Evolutionary conservation across 2,888 invertebrate genomes (phyloP).

Genomic region (Plebejus argus): DNA sequence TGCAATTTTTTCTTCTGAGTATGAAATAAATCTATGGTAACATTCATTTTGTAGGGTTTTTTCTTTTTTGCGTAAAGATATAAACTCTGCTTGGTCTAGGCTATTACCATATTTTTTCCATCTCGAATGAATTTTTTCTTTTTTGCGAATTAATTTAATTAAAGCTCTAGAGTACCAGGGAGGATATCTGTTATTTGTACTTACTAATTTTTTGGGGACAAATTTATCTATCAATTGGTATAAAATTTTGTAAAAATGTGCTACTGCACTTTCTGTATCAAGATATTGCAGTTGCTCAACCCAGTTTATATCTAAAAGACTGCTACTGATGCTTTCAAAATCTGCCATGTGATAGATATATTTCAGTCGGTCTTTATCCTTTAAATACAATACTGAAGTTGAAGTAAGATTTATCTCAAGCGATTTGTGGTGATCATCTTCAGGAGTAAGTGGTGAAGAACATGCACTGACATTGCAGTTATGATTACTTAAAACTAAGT

Average conservation of each 20-base stretch:
- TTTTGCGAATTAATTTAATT: slow-evolving; percentile 4
- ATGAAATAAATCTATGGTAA: background rate
- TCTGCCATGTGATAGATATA: background rate
- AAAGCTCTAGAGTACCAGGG: background rate
- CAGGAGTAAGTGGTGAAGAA: background rate
- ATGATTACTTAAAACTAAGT: background rate
- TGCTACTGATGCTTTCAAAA: background rate
- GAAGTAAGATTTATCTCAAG: background rate
- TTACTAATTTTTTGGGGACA: background rate
- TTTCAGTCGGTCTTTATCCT: background rate
- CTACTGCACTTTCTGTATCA: background rate
- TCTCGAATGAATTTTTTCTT: background rate
- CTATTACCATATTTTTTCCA: slow-evolving; percentile 1
- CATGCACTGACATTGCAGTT: background rate
- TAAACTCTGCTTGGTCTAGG: background rate
- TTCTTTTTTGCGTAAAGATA: background rate
- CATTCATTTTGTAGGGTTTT: background rate
- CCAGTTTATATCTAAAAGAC: background rate
- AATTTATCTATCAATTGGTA: background rate
- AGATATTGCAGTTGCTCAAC: background rate
- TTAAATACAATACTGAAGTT: background rate
- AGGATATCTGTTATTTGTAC: background rate
- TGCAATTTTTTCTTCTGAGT: background rate
- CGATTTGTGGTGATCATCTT: too few species aligned
- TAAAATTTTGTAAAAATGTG: background rate